Conservation (phyloP, 2,797 vertebrate species). For the Peromyscus attwateri region DNA sequence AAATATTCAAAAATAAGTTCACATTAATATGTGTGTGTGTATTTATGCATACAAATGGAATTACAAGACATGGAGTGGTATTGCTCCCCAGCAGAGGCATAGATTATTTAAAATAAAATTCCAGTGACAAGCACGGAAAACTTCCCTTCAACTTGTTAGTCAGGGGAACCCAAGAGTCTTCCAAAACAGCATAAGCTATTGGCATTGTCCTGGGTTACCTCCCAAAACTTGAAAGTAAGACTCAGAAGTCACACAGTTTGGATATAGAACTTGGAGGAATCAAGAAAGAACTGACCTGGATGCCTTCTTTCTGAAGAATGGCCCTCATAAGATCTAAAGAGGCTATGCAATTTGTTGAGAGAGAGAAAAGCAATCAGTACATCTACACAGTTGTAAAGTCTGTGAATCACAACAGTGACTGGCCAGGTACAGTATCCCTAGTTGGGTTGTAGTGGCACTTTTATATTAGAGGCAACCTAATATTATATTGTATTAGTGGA, state of each 20-base stretch:
- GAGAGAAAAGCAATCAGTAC: not conserved
- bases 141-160: not conserved
- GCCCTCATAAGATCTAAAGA: not conserved
- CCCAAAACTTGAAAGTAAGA: not conserved
- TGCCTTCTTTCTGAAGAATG: not conserved
- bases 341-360: too few species aligned
- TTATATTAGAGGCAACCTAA: not conserved
- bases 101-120: not conserved
- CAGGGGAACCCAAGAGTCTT: not conserved
- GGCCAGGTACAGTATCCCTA: not conserved
- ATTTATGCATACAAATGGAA: not conserved
- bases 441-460: not conserved
- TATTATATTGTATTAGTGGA: not conserved
- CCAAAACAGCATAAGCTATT: not conserved
- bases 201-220: not conserved
- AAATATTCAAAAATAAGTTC: not conserved
- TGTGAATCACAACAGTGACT: not conserved
- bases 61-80: not conserved
- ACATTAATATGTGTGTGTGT: not conserved
- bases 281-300: not conserved
- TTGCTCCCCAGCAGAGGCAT: not conserved
- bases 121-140: not conserved
- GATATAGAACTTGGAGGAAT: not conserved
- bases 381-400: not conserved
- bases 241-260: not conserved